Percentiles rank a stretch among this genome's conserved stretches.
Evolutionary conservation across 2,113 vertebrate species (phyloP).

Genomic region (Entomyzon cyanotis): DNA sequence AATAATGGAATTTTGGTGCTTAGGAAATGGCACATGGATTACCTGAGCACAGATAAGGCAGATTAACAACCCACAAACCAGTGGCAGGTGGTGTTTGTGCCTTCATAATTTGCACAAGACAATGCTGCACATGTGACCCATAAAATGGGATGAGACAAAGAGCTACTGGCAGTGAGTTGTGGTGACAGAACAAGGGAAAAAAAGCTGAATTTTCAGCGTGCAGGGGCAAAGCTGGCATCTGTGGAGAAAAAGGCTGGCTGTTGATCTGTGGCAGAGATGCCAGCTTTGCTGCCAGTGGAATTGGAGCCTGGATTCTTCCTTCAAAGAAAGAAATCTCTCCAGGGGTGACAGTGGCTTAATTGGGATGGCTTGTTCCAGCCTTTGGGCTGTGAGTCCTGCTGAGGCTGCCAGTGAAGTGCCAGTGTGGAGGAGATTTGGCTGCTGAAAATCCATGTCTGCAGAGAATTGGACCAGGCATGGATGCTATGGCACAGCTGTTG

Average conservation of each 20-base stretch:
- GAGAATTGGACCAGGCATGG: not conserved
- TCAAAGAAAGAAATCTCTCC: not conserved
- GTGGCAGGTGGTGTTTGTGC: slow-evolving; percentile 30
- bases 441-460: not conserved
- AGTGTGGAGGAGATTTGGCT: not conserved
- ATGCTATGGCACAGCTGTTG: not conserved
- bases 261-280: not conserved
- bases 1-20: not conserved
- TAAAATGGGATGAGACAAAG: not conserved
- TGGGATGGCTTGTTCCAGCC: not conserved
- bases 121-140: not conserved
- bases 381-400: not conserved
- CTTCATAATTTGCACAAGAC: not conserved
- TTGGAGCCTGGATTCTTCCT: not conserved
- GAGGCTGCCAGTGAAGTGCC: not conserved
- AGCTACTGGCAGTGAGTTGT: not conserved
- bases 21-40: not conserved
- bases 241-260: not conserved
- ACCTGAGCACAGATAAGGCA: not conserved
- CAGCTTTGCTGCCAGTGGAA: not conserved
- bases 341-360: not conserved
- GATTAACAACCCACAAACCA: not conserved
- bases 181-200: not conserved
- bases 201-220: not conserved
- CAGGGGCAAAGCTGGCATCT: not conserved